Evolutionary conservation across 2,797 vertebrate genomes (phyloP).

Genomic region (Hylomyscus alleni): DNA sequence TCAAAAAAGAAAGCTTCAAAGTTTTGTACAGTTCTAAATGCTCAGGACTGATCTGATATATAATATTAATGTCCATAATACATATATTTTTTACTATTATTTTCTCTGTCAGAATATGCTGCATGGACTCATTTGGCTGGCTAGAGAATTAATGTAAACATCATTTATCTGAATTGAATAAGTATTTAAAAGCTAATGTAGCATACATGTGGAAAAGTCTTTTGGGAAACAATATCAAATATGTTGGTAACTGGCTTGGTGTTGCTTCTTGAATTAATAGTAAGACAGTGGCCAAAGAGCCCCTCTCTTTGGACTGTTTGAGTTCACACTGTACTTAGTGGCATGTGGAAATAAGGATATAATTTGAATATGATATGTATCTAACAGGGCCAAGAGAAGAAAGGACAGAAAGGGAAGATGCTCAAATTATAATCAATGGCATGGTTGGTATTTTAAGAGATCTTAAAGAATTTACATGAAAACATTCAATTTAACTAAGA

Average conservation of each 20-base stretch:
- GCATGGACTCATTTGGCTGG: slow-evolving; percentile 1
- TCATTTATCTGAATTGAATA: slow-evolving; percentile 42
- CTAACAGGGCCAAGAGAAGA: neutral
- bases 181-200: slow-evolving; percentile 53
- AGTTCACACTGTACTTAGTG: neutral
- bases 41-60: neutral
- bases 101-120: neutral
- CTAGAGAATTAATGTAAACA: slow-evolving; percentile 8
- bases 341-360: neutral
- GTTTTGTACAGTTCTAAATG: neutral
- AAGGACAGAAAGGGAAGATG: neutral
- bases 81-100: neutral
- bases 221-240: slow-evolving; percentile 23
- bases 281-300: neutral
- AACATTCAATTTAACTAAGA: neutral
- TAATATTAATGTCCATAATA: neutral
- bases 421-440: neutral
- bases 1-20: neutral
- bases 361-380: neutral
- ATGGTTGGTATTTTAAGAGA: neutral
- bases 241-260: neutral
- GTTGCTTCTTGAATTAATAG: slow-evolving; percentile 8
- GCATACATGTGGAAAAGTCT: slow-evolving; percentile 22
- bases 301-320: neutral
- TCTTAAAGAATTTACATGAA: slow-evolving; percentile 9